Evolutionary conservation across 2,797 vertebrate species (phyloP).

Genomic region (Squalus acanthias): DNA sequence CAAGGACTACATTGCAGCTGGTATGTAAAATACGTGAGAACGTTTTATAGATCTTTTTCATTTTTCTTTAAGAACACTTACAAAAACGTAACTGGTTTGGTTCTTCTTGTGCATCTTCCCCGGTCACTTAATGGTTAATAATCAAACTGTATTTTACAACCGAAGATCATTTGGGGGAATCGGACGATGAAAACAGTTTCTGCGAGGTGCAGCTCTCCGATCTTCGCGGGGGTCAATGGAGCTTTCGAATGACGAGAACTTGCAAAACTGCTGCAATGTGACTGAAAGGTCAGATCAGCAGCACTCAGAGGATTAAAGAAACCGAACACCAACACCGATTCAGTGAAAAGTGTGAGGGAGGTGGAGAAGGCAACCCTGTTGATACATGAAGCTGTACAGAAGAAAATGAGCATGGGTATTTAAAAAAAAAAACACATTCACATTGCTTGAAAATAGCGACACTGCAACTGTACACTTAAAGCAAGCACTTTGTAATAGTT

Average conservation of each 20-base stretch:
- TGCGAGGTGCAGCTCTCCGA: neutral
- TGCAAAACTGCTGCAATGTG: neutral
- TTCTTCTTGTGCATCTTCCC: neutral
- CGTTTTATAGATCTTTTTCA: neutral
- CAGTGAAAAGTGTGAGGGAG: neutral
- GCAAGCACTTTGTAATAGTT: neutral
- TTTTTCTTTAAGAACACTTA: neutral
- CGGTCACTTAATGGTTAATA: neutral
- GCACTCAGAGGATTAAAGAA: slow-evolving; percentile 4
- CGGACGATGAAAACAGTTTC: neutral
- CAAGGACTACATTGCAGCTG: neutral
- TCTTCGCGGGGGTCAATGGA: neutral
- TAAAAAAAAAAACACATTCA: neutral
- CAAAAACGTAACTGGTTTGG: neutral
- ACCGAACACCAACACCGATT: too few species aligned
- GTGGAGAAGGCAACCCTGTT: neutral
- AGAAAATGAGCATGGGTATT: neutral
- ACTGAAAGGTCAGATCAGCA: neutral
- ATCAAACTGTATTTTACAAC: neutral
- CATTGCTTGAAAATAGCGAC: neutral
- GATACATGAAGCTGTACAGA: neutral
- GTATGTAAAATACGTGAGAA: neutral
- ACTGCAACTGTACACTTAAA: neutral
- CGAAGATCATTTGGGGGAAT: neutral
- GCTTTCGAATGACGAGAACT: neutral